Evolutionary conservation across 2,797 vertebrate genomes (phyloP).

Genomic region (Rhabdophis nuchalis): DNA sequence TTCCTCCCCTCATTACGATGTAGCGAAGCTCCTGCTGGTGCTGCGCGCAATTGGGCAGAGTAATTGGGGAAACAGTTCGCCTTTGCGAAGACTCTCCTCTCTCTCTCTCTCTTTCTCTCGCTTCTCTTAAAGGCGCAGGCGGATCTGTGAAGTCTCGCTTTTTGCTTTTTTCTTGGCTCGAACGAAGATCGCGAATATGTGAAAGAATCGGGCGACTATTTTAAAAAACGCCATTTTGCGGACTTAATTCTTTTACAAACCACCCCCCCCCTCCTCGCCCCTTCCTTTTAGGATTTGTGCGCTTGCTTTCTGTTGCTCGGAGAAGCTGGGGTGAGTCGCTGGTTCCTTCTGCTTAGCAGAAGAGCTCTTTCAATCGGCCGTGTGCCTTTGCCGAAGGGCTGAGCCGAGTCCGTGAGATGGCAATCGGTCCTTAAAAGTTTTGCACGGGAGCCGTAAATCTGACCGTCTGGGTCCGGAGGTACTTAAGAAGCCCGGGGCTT

Average conservation of each 20-base stretch:
- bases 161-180: background rate
- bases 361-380: background rate
- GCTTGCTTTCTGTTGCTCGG: background rate
- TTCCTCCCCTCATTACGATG: slow-evolving; percentile 27
- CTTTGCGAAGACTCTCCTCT: background rate
- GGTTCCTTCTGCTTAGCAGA: background rate
- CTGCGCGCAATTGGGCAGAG: background rate
- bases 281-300: background rate
- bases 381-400: background rate
- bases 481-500: background rate
- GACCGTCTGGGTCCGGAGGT: too few species aligned
- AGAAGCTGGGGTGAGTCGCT: slow-evolving; percentile 24
- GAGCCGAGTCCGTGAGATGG: background rate
- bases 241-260: background rate
- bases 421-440: background rate
- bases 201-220: background rate
- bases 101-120: background rate
- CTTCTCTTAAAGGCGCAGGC: slow-evolving; percentile 44
- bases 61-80: slow-evolving; percentile 2
- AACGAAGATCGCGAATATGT: background rate
- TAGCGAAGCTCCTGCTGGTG: slow-evolving; percentile 16
- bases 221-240: slow-evolving; percentile 39
- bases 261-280: accelerated
- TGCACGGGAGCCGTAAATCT: background rate
- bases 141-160: background rate